phyloP scores from a whole-genome alignment of 2,797 vertebrate genomes.

The Brachyrhaphis roseni region DNA sequence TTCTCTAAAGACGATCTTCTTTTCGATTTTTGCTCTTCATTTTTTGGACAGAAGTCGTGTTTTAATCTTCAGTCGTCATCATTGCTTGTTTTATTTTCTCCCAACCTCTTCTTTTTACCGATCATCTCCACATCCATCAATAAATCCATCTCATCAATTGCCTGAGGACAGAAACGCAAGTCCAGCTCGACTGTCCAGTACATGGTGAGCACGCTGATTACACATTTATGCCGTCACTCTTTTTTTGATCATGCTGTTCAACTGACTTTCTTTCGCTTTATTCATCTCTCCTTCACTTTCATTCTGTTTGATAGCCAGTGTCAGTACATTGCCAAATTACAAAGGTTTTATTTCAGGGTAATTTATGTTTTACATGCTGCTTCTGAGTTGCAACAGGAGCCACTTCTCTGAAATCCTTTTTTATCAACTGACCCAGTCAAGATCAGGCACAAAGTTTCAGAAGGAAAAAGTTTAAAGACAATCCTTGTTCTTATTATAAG shows the following conservation, averaged over 20 bases:
- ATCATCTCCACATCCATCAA: slow-evolving; percentile 38
- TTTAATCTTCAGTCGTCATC: slow-evolving; percentile 52
- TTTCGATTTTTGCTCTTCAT: slow-evolving; percentile 9
- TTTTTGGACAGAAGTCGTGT: slow-evolving; percentile 24
- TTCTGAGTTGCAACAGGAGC: neutral
- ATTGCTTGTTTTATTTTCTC: slow-evolving; percentile 53
- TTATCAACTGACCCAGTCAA: neutral
- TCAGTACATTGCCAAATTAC: slow-evolving; percentile 26
- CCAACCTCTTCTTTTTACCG: slow-evolving; percentile 27
- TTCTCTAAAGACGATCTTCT: slow-evolving; percentile 3
- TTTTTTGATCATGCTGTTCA: slow-evolving; percentile 14
- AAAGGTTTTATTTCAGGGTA: neutral
- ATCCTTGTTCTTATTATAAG: neutral
- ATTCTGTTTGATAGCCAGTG: slow-evolving; percentile 16
- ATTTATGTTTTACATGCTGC: neutral
- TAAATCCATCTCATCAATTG: slow-evolving; percentile 58
- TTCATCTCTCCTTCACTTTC: slow-evolving; percentile 11
- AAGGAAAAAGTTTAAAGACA: neutral
- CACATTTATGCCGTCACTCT: slow-evolving; percentile 32
- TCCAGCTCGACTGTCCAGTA: slow-evolving; percentile 85
- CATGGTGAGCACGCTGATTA: slow-evolving; percentile 80
- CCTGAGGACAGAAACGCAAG: slow-evolving; percentile 83
- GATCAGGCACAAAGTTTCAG: neutral
- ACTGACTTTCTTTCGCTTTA: slow-evolving; percentile 6
- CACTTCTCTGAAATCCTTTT: neutral